phyloP scores from a whole-genome alignment of 1,140 invertebrate genomes.

The Camponotus vicinus region DNA sequence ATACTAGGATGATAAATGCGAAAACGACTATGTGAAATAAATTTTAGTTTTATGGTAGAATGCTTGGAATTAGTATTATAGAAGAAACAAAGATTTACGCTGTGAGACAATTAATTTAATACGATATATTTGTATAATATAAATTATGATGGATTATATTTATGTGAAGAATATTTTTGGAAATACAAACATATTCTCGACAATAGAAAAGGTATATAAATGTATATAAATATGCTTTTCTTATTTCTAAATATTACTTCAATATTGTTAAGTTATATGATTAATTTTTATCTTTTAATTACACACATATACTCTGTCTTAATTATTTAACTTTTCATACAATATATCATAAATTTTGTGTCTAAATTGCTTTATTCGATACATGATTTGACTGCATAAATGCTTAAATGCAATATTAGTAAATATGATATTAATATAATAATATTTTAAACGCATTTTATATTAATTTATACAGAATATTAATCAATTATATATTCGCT shows the following conservation, averaged over 20 bases:
- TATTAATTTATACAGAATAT: neutral
- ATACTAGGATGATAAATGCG: conserved; percentile 55
- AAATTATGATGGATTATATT: conserved; percentile 46
- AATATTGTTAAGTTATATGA: neutral
- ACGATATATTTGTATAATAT: conserved; percentile 2
- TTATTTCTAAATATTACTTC: neutral
- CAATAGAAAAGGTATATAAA: neutral
- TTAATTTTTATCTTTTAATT: conserved; percentile 4
- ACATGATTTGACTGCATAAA: conserved; percentile 1
- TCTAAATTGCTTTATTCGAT: neutral
- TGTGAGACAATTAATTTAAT: conserved; percentile 52
- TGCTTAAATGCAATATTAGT: neutral
- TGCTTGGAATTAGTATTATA: conserved; percentile 44
- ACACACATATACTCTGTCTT: neutral
- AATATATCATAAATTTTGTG: conserved; percentile 12
- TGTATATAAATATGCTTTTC: neutral
- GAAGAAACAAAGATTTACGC: conserved; percentile 52
- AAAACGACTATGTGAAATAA: conserved; percentile 28
- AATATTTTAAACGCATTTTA: neutral
- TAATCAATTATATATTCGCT: neutral
- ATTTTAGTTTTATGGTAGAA: conserved; percentile 42
- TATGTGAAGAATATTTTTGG: neutral
- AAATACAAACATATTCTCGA: neutral
- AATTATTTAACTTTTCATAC: conserved; percentile 14
- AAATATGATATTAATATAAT: neutral